Evolutionary conservation across 2,888 invertebrate genomes (phyloP).

Genomic region (Ceramica pisi): DNA sequence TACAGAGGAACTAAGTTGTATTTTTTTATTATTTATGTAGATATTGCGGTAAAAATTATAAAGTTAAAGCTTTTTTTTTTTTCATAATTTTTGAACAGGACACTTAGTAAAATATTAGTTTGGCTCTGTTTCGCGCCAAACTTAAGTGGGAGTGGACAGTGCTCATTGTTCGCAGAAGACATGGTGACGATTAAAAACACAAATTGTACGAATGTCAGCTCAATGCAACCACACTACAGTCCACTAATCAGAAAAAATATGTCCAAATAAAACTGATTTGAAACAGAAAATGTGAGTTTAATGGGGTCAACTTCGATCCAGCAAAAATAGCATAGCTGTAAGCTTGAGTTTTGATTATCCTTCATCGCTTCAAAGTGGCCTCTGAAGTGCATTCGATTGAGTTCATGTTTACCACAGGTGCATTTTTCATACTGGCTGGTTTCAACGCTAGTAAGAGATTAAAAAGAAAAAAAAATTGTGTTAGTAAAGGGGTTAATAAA

Average conservation of each 20-base stretch:
- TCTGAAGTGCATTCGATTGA: constrained; percentile 44
- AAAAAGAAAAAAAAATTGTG: constrained; percentile 10
- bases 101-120: too few relatives aligned
- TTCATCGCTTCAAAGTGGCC: constrained; percentile 11
- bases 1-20: not conserved
- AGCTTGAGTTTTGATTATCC: not conserved
- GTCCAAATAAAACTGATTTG: not conserved
- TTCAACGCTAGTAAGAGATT: constrained; percentile 18
- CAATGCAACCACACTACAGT: too few relatives aligned
- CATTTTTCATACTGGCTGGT: constrained; percentile 36
- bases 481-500: not conserved
- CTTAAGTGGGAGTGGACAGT: too few relatives aligned
- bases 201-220: too few relatives aligned
- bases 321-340: not conserved
- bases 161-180: too few relatives aligned
- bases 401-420: constrained; percentile 30
- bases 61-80: too few relatives aligned
- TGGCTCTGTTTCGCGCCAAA: too few relatives aligned
- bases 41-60: not conserved
- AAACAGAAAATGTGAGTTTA: not conserved
- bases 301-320: not conserved
- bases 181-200: too few relatives aligned
- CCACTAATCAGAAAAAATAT: not conserved
- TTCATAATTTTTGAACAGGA: too few relatives aligned
- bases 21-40: not conserved